Base-by-base conservation (phyloP, 2,888 invertebrate genomes). In the Icerya purchasi region DNA sequence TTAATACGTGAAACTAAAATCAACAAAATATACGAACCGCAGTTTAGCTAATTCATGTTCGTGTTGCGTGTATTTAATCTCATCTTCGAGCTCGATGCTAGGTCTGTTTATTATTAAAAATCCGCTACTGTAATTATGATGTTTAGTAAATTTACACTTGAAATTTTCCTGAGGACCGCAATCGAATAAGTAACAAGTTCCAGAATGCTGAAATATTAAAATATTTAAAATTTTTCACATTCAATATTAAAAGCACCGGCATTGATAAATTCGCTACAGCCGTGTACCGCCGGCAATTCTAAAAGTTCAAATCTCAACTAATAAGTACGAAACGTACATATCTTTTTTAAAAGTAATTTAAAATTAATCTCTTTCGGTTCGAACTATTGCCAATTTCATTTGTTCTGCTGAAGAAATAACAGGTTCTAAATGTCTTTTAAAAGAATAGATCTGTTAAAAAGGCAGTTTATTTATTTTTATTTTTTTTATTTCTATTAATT, bases 91-190 rank as follows among this genome's bases (percentile, higher is more conserved):
- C 72, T 82, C 81, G 60, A 79, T 78, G n/a, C 69, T 65, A 64
- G 72, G 77, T 64, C 81, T 74, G 69, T 80, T 80, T 24, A 82
- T 76, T 57, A 82, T 82, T 65, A 90, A 74, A 65, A 90, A 83
- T 55, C 86, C 90, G 71, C 88, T 89, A 63, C 86, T 87, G 71
- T 90, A 92, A 74, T 88, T 87, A 57, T 80, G 78, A 72, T 92
- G 91, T 62, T 81, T 78, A 1, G 90, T 89, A 70, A 92, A 92
- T 76, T 89, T 89, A 75, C 92, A 92, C 68, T 87, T 85, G 73
- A 91, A 90, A 72, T 90, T 86, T 70, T 87, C 86, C 0, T 87
- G 83, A 3, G 87, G 82, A 1, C 92, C 91, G 71, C 92, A 92
- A 71, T 86, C 83, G 72, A 92, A 92, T 65, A 92, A 75, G 71